phyloP scores from a whole-genome alignment of 2,888 invertebrate genomes.

The Callyntrura guangdongensis region DNA sequence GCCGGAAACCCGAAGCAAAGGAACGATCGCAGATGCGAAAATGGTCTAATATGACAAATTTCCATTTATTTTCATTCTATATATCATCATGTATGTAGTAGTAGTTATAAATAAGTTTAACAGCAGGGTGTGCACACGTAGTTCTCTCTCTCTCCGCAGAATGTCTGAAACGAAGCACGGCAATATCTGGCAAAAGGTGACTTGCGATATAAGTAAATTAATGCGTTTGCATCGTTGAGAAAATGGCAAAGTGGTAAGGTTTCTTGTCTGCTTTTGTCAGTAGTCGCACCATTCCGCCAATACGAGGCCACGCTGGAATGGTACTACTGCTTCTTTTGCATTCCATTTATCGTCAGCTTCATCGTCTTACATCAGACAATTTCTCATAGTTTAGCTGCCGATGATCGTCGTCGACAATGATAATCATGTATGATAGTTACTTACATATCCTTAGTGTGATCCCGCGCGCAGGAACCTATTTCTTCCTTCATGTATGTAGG shows the following conservation, averaged over 20 bases:
- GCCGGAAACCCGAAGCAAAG: background rate
- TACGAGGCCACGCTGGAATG: too few species aligned
- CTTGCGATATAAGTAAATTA: background rate
- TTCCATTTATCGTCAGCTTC: slow-evolving; percentile 19
- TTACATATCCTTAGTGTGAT: too few species aligned
- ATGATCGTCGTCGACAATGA: background rate
- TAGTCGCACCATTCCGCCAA: background rate
- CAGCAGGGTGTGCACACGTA: background rate
- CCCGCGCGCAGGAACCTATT: background rate
- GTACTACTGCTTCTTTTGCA: background rate
- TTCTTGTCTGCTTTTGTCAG: background rate
- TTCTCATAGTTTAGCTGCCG: background rate
- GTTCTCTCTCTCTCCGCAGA: slow-evolving; percentile 1
- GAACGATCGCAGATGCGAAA: slow-evolving; percentile 7
- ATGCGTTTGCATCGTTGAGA: slow-evolving; percentile 5
- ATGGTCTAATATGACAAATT: slow-evolving; percentile 11
- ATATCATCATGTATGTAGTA: background rate
- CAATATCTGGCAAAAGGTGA: slow-evolving; percentile 31
- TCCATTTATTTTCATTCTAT: background rate
- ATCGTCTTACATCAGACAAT: slow-evolving; percentile 1
- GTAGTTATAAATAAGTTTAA: background rate
- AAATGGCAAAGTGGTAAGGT: background rate
- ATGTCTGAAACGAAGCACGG: slow-evolving; percentile 8
- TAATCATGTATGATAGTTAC: background rate
- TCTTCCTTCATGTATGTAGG: background rate